Conservation (phyloP, 92 coral and sea anemone genomes). For the Parazoanthus darwini region DNA sequence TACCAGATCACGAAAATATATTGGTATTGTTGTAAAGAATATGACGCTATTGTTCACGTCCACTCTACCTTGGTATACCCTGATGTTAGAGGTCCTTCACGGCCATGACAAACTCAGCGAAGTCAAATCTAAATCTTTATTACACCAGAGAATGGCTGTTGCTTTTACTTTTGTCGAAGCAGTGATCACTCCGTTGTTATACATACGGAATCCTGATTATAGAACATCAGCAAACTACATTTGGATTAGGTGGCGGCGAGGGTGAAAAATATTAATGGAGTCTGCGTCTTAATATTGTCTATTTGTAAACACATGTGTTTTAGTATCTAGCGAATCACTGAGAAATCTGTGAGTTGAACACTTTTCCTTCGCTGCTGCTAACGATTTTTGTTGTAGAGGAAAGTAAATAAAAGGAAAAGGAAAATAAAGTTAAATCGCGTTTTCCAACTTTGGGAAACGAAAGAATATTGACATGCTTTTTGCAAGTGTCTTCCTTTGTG, state of each 20-base stretch:
- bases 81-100: background rate
- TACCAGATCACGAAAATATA: conserved; percentile 24
- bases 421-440: too few species aligned
- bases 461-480: too few species aligned
- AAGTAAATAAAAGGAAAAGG: too few species aligned
- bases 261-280: background rate
- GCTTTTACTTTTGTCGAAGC: conserved; percentile 31
- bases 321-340: too few species aligned
- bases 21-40: conserved; percentile 7
- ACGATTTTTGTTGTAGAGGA: too few species aligned
- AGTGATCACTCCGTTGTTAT: conserved; percentile 19
- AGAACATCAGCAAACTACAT: background rate
- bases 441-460: too few species aligned
- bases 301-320: background rate
- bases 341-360: too few species aligned
- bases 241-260: conserved; percentile 18
- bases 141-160: conserved; percentile 24
- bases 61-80: conserved; percentile 26
- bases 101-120: background rate
- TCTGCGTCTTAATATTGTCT: background rate
- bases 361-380: too few species aligned
- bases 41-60: background rate
- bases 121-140: background rate
- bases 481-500: too few species aligned
- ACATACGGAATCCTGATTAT: conserved; percentile 28